These are phyloP conservation scores for Falcaria lacertinaria DNA, from an alignment of 2,888 invertebrate species.

Conservation along the genomic window DNA sequence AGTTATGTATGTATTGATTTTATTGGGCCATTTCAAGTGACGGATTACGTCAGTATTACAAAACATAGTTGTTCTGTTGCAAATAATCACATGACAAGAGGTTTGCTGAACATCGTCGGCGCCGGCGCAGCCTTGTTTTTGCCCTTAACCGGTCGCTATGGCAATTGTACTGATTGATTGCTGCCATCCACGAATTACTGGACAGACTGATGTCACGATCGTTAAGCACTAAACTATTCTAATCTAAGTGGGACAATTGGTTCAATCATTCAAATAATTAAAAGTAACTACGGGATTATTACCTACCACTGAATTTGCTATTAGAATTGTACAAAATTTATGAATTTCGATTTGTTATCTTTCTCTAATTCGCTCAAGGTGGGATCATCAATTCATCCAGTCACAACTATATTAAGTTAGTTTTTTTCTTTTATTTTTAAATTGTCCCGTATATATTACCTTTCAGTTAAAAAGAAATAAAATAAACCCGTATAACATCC, in stretches of 20 bases:
- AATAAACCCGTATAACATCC: no score
- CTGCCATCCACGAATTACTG: constrained; percentile 35
- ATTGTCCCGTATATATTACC: no score
- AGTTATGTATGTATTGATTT: not conserved
- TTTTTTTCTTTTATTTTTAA: no score
- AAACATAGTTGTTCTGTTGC: constrained; percentile 13
- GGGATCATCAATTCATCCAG: no score
- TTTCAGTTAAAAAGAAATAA: no score
- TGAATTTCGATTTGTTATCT: no score
- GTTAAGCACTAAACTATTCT: constrained; percentile 19
- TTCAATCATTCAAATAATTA: constrained; percentile 29
- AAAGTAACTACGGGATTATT: no score
- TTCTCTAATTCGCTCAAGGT: no score
- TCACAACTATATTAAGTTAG: no score
- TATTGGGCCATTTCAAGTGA: not conserved
- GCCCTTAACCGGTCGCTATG: constrained; percentile 24
- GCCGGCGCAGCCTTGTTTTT: constrained; percentile 26
- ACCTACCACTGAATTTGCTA: no score
- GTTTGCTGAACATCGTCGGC: constrained; percentile 13
- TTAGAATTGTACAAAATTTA: not conserved
- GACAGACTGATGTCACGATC: constrained; percentile 31
- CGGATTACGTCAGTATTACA: no score
- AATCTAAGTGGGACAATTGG: constrained; percentile 31
- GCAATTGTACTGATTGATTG: constrained; percentile 42
- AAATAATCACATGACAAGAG: constrained; percentile 31